A percentile compares a stretch with the other conserved stretches of the same genome.
Conservation (phyloP, 2,113 vertebrate species). For the Centrocercus urophasianus region DNA sequence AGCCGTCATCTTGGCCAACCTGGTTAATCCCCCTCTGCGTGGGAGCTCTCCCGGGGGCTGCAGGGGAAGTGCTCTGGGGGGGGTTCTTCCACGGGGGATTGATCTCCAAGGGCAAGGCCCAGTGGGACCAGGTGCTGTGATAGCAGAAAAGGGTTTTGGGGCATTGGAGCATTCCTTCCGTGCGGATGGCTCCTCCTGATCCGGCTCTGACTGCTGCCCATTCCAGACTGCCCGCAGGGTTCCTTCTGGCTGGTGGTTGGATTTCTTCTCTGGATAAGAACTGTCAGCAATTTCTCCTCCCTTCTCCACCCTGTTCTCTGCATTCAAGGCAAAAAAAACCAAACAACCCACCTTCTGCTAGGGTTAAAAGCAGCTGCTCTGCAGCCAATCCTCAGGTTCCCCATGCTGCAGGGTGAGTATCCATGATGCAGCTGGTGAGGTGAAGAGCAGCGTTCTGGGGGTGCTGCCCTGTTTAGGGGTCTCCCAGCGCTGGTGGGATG, state of each 20-base stretch:
- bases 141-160: neutral
- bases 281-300: neutral
- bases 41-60: neutral
- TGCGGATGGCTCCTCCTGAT: neutral
- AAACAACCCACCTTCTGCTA: rapidly evolving
- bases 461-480: neutral
- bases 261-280: neutral
- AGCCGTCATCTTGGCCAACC: slow-evolving; percentile 45
- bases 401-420: neutral
- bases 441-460: neutral
- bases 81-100: neutral
- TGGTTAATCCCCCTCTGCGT: neutral
- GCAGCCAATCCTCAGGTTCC: neutral
- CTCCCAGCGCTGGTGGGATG: neutral
- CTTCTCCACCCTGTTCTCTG: neutral
- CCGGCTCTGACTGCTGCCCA: neutral
- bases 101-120: neutral
- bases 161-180: neutral
- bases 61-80: neutral
- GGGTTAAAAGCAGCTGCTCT: neutral
- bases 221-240: neutral
- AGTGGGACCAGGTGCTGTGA: neutral
- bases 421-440: neutral
- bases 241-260: slow-evolving; percentile 1
- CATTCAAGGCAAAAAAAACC: neutral